Percentiles rank a stretch among this genome's conserved stretches.
These are phyloP conservation scores for Pseudomyrmex concolor DNA, from an alignment of 1,140 invertebrate genomes.

Conservation along the genomic window DNA sequence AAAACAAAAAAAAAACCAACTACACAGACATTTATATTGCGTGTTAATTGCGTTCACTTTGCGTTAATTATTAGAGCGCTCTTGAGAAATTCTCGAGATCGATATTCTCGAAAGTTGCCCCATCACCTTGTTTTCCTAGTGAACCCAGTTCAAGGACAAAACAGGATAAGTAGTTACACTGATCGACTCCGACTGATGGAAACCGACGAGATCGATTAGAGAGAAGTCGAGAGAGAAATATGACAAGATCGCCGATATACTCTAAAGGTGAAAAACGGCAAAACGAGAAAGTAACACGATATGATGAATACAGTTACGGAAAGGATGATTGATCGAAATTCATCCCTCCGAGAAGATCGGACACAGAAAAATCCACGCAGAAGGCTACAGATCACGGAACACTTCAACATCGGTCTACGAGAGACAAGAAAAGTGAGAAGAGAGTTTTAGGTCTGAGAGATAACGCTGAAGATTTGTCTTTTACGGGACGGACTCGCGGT, in stretches of 20 bases:
- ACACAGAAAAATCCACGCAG: neutral
- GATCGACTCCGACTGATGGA: neutral
- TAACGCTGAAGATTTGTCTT: no score
- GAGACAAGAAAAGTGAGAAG: no score
- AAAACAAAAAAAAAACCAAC: no score
- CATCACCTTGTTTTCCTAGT: constrained; percentile 48
- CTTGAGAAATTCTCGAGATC: neutral
- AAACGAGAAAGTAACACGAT: neutral
- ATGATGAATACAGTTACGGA: constrained; percentile 6
- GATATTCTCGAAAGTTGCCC: constrained; percentile 32
- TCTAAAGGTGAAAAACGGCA: no score
- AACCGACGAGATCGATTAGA: neutral
- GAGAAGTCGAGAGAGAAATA: constrained; percentile 17
- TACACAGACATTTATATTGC: constrained; percentile 11
- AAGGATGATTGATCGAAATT: constrained; percentile 57
- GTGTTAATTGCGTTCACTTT: constrained; percentile 24
- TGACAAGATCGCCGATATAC: no score
- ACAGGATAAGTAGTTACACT: constrained; percentile 7
- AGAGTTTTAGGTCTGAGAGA: no score
- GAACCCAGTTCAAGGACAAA: constrained; percentile 34
- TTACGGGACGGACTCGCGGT: no score
- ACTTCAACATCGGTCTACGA: no score
- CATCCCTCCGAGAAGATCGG: constrained; percentile 43
- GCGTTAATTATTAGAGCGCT: neutral
- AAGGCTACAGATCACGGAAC: neutral